Evolutionary conservation across 2,888 invertebrate species (phyloP).

Genomic region (Hipparchia sbordonii): DNA sequence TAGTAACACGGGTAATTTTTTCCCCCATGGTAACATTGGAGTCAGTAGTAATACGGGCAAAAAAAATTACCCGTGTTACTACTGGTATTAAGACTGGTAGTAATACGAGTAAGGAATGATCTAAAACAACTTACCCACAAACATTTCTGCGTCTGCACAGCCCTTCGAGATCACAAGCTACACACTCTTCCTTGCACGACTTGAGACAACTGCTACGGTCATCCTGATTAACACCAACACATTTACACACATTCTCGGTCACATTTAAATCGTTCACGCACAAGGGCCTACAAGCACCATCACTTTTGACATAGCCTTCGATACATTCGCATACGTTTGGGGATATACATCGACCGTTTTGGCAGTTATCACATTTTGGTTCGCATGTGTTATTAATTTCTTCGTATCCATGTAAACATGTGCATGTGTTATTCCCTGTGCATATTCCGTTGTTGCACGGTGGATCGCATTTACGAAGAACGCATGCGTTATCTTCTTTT

Average conservation of each 20-base stretch:
- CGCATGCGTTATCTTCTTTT: constrained; percentile 52
- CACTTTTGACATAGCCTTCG: constrained; percentile 60
- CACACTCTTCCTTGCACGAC: constrained; percentile 46
- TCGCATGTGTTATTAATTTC: constrained; percentile 43
- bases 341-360: constrained; percentile 63
- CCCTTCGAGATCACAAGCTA: constrained; percentile 43
- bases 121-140: constrained; percentile 34
- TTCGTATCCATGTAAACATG: constrained; percentile 51
- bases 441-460: constrained; percentile 57
- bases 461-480: constrained; percentile 52
- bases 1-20: no score
- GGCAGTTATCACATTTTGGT: constrained; percentile 43
- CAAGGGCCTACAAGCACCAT: constrained; percentile 1
- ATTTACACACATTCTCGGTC: constrained; percentile 69
- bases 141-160: constrained; percentile 34
- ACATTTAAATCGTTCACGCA: background rate
- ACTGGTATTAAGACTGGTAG: no score
- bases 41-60: no score
- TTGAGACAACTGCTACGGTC: constrained; percentile 44
- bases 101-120: no score
- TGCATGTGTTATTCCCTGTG: constrained; percentile 59
- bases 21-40: no score
- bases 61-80: no score
- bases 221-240: constrained; percentile 60
- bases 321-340: constrained; percentile 84